These are phyloP conservation scores for Amiota minor DNA, from an alignment of 2,888 invertebrate species.

Conservation along the genomic window DNA sequence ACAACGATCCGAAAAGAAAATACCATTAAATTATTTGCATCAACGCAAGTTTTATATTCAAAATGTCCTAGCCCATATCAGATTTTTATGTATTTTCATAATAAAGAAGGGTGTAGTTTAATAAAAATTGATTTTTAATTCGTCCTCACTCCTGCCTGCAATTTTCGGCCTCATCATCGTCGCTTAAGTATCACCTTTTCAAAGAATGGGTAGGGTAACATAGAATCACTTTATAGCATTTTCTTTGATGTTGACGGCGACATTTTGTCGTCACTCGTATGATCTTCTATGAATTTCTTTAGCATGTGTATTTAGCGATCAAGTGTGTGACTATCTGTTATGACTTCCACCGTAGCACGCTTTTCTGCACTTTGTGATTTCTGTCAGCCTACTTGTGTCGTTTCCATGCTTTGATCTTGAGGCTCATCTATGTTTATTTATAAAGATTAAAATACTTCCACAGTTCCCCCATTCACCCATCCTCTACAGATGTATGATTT, in stretches of 20 bases:
- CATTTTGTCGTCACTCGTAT: constrained; percentile 38
- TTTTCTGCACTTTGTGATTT: too few relatives aligned
- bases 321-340: not conserved
- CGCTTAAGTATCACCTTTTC: not conserved
- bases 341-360: too few relatives aligned
- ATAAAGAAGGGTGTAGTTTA: not conserved
- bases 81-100: too few relatives aligned
- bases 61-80: too few relatives aligned
- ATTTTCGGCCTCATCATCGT: not conserved
- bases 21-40: constrained; percentile 8
- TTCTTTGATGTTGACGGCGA: constrained; percentile 57
- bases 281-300: constrained; percentile 2
- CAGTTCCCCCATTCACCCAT: too few relatives aligned
- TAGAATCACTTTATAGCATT: constrained; percentile 42
- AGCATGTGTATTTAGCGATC: constrained; percentile 1
- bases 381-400: too few relatives aligned
- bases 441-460: not conserved
- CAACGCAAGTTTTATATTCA: not conserved
- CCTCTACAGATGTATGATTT: too few relatives aligned
- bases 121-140: constrained; percentile 26
- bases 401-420: constrained; percentile 12
- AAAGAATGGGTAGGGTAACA: not conserved
- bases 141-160: constrained; percentile 3
- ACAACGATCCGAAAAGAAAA: not conserved
- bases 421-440: constrained; percentile 2